Evolutionary conservation across 2,888 invertebrate species (phyloP).

Genomic region (Empis livida): DNA sequence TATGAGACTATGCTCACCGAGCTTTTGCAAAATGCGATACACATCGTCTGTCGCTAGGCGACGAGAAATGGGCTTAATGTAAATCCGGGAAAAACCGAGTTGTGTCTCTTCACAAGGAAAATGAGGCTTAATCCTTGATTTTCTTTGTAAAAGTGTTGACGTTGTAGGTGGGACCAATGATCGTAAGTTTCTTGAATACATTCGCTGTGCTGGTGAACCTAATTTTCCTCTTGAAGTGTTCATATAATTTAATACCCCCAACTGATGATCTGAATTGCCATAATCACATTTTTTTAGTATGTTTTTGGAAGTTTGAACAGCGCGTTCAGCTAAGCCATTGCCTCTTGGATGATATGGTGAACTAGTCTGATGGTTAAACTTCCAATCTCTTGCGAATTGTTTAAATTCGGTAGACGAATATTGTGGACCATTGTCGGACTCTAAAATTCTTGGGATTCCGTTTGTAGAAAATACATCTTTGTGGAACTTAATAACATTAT

Average conservation of each 20-base stretch:
- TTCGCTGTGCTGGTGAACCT: constrained; percentile 1
- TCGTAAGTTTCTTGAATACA: constrained; percentile 4
- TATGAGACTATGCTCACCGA: no score
- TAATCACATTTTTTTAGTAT: constrained; percentile 3
- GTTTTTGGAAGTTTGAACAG: constrained; percentile 2
- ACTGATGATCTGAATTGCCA: constrained; percentile 4
- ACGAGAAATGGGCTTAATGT: no score
- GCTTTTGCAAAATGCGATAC: no score
- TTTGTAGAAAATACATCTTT: constrained; percentile 1
- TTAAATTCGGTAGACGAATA: constrained; percentile 13
- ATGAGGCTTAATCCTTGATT: no score
- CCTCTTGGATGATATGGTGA: constrained; percentile 5
- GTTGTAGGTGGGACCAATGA: background rate
- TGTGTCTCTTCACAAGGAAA: no score
- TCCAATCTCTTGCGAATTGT: constrained; percentile 12
- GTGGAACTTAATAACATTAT: constrained; percentile 2
- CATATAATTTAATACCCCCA: constrained; percentile 2
- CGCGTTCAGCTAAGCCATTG: constrained; percentile 4
- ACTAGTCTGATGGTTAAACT: constrained; percentile 11
- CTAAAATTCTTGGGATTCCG: constrained; percentile 12
- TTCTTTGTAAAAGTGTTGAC: no score
- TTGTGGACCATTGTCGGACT: constrained; percentile 15
- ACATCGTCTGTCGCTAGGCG: no score
- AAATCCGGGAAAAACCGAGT: no score
- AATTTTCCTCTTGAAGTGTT: constrained; percentile 1